Base-by-base conservation (phyloP, 2,113 vertebrate genomes). In the Galeopterus variegatus region DNA sequence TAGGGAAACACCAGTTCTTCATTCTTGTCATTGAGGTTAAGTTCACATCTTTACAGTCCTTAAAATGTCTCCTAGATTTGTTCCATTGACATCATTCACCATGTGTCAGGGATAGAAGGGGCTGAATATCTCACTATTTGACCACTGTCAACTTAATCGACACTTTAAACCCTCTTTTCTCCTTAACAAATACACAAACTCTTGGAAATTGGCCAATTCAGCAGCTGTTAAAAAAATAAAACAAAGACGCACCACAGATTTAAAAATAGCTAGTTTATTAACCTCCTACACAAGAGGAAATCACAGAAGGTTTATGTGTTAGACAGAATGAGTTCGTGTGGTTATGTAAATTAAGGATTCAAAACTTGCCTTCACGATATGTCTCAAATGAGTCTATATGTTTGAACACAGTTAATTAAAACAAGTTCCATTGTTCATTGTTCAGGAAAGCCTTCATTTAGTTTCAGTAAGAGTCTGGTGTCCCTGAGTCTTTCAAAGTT, bases 351-450 rank as follows among this genome's bases (percentile, higher is more conserved):
- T 70, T 95, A 80, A 91, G 41, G 7, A 31, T 15, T 81, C 12
- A 65, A 94, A 81, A 54, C 48, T 11, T 94, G 75, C 41, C 87
- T 26, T 62, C 10, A 10, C 15, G 17, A 13, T 48, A 23, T 65
- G n/a, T 73, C 56, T 73, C n/a, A 64, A 26, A 54, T 92, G 26
- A 92, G n/a, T 79, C 69, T 41, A 13, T 56, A 19, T 41, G 45
- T 80, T 48, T 92, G 82, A 73, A 87, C 28, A 80, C n/a, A 54
- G n/a, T 70, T 85, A 83, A 84, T 77, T 87, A 86, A 95, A 95
- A 64, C 21, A n/a, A 3, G 3, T 64, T 72, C 28, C 15, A 86
- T 9, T 64, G 28, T 64, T 64, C 64, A 48, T 36, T 80, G 73
- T 18, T 80, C 21, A 80, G 21, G 19, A n/a, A 92, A 64, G 21